These are phyloP conservation scores for Falco peregrinus DNA, from an alignment of 2,797 vertebrate species.

Conservation along the genomic window DNA sequence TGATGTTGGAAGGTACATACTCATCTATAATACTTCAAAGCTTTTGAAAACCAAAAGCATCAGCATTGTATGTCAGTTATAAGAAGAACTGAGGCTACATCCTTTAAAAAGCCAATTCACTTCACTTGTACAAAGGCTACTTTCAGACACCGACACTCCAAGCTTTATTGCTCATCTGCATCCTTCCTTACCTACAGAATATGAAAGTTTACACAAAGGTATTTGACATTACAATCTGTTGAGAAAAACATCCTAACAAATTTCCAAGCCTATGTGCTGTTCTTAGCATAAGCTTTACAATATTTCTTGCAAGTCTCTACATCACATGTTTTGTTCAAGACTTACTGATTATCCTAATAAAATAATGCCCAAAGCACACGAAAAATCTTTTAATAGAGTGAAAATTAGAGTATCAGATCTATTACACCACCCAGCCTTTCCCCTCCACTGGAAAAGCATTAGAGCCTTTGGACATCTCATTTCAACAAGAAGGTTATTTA, in stretches of 20 bases:
- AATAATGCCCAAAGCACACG: conserved; percentile 10
- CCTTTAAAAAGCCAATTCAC: neutral
- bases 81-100: neutral
- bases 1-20: neutral
- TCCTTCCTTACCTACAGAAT: neutral
- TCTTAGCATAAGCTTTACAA: neutral
- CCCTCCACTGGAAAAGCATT: conserved; percentile 1
- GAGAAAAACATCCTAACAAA: conserved; percentile 9
- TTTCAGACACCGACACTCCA: neutral
- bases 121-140: neutral
- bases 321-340: conserved; percentile 2
- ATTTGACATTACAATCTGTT: conserved; percentile 3
- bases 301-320: neutral
- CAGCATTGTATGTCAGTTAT: neutral
- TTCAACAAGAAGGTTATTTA: conserved; percentile 57
- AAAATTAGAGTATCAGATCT: conserved; percentile 33
- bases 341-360: conserved; percentile 9
- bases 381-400: conserved; percentile 27
- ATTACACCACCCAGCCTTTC: conserved; percentile 29
- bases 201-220: neutral
- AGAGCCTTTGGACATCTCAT: conserved; percentile 50
- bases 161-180: neutral
- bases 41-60: neutral
- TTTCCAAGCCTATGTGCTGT: conserved; percentile 2
- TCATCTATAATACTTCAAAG: neutral